Evolutionary conservation across 2,797 vertebrate species (phyloP), one percentile per base, ranked within the genome.

Genomic region (Chloroceryle amazona): DNA sequence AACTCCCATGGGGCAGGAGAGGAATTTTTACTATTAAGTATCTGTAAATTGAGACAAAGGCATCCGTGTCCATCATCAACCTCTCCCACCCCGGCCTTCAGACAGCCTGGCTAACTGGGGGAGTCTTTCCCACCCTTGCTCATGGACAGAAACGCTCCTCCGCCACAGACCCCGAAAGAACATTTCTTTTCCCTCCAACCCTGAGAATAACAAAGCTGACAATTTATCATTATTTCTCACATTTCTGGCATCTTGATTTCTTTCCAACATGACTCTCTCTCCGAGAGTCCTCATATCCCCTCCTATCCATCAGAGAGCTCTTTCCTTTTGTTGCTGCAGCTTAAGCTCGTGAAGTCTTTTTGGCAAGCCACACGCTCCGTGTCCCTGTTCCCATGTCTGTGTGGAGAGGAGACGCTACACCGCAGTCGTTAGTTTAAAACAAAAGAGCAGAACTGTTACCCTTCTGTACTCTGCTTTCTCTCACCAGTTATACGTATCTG

Each of bases 31-130:
- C 70, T 63, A 73, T 44, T 85, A 76, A 93, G 29, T 55, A 60
- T 62, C 78, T 55, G 42, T 54, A 93, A 95, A 94, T 51, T 73
- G 65, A 96, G 90, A 93, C 68, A 95, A 95, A 96, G 81, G n/a
- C 35, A 1, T 61, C 49, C 4, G 9, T 67, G 46, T 47, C 87
- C 71, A 76, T 33, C 94, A 95, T 52, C 42, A 90, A 39, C 72
- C 41, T 47, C 63, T 96, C 93, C 72, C 81, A 70, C 25, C 29
- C 1, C 3, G n/a, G 54, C 39, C 81, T 82, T 89, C 65, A 67
- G 76, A 73, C 42, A 81, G 51, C 14, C 42, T 57, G 21, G 17
- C 37, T 91, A 93, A 95, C 8, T 75, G 46, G 51, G 85, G 90
- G 65, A 49, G 23, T 58, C 52, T 90, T 73, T 87, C 61, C 46